Percentiles rank a stretch among this genome's conserved stretches.
These are phyloP conservation scores for Ondatra zibethicus DNA, from an alignment of 2,113 vertebrate species.

Conservation along the genomic window DNA sequence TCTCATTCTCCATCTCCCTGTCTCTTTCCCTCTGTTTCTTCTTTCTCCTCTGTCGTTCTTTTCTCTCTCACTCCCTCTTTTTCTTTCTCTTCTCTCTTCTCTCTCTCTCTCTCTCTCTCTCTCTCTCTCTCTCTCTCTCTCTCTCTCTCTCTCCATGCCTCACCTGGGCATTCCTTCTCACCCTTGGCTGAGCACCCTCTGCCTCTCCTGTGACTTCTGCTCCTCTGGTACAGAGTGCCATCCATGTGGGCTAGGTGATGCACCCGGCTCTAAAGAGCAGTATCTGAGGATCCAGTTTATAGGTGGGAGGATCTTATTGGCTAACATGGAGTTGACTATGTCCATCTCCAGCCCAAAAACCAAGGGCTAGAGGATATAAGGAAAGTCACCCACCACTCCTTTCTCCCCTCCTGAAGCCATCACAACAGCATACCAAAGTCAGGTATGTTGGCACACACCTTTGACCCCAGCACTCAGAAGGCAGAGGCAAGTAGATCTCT, in stretches of 20 bases:
- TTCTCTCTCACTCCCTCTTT: not conserved
- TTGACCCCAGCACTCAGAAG: not conserved
- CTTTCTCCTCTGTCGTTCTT: not conserved
- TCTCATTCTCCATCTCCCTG: not conserved
- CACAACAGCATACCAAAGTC: not conserved
- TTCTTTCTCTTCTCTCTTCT: not conserved
- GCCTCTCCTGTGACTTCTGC: not conserved
- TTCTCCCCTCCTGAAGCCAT: too few relatives aligned
- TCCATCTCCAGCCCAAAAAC: not conserved
- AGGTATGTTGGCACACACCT: rapidly evolving
- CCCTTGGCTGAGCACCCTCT: not conserved
- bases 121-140: not conserved
- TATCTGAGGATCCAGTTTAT: not conserved
- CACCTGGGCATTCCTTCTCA: not conserved
- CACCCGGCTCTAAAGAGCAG: too few relatives aligned
- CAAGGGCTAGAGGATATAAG: not conserved
- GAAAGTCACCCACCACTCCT: not conserved
- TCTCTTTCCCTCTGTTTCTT: not conserved
- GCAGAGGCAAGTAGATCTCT: not conserved
- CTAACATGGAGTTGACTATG: too few relatives aligned
- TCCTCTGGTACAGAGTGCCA: not conserved
- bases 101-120: not conserved
- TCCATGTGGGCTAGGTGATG: not conserved
- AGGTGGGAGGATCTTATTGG: not conserved
- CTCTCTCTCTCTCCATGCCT: not conserved